Percentiles rank a stretch among this genome's conserved stretches.
These are phyloP conservation scores for Columba livia DNA, from an alignment of 2,113 vertebrate species.

Conservation along the genomic window DNA sequence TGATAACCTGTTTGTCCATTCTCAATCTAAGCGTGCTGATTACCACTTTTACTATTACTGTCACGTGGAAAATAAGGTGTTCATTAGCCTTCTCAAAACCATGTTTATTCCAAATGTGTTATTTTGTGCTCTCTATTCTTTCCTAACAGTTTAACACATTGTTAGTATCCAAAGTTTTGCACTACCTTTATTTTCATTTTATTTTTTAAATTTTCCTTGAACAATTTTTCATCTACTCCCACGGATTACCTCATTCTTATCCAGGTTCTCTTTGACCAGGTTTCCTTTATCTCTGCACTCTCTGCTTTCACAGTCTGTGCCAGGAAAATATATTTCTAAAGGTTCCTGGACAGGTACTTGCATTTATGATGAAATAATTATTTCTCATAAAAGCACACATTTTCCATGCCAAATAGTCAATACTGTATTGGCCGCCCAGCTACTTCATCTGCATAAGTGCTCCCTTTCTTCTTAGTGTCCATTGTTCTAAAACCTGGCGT, in stretches of 20 bases:
- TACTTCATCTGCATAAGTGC: not conserved
- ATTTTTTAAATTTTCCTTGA: not conserved
- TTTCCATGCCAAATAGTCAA: not conserved
- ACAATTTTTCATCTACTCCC: not conserved
- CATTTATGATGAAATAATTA: not conserved
- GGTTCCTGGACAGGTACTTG: not conserved
- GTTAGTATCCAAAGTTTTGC: not conserved
- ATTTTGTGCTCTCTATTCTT: not conserved
- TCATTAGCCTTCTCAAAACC: conserved; percentile 1
- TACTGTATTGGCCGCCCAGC: not conserved
- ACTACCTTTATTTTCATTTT: not conserved
- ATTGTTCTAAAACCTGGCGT: not conserved
- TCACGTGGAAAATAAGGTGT: not conserved
- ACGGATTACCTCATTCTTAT: not conserved
- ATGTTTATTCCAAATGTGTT: not conserved
- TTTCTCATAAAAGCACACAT: not conserved
- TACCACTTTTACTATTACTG: not conserved
- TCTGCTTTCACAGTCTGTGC: not conserved
- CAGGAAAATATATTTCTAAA: not conserved
- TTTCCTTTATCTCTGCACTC: not conserved
- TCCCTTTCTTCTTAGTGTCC: not conserved
- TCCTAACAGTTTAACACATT: not conserved
- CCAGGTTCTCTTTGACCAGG: not conserved
- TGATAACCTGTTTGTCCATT: not conserved
- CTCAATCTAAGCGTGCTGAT: not conserved